These are phyloP conservation scores for Micoletzkya japonica DNA, from an alignment of 2,888 invertebrate species.

Conservation along the genomic window DNA sequence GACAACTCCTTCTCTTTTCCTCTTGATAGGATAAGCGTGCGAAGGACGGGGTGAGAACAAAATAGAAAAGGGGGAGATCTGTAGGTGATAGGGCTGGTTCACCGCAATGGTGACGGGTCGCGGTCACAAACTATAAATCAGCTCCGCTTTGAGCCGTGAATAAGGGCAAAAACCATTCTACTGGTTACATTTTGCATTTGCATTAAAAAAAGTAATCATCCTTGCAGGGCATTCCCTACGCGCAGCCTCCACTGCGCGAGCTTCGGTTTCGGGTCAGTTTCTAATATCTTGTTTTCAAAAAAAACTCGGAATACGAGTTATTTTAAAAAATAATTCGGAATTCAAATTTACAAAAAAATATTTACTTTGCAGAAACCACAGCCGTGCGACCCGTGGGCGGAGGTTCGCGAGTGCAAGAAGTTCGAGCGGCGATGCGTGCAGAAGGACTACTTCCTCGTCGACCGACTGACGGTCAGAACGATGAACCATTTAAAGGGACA, in stretches of 20 bases:
- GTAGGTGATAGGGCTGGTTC: too few relatives aligned
- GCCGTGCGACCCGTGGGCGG: constrained; percentile 37
- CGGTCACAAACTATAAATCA: too few relatives aligned
- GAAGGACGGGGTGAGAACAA: too few relatives aligned
- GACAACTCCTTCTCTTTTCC: too few relatives aligned
- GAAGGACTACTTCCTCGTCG: constrained; percentile 32
- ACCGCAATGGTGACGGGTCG: too few relatives aligned
- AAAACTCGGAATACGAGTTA: not conserved
- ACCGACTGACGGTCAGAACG: constrained; percentile 16
- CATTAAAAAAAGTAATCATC: too few relatives aligned
- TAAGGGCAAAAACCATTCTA: too few relatives aligned
- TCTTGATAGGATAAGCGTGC: too few relatives aligned
- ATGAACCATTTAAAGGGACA: too few relatives aligned
- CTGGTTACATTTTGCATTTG: too few relatives aligned
- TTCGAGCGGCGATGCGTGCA: constrained; percentile 43
- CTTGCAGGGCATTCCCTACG: constrained; percentile 48
- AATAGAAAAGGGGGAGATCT: too few relatives aligned
- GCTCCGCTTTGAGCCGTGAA: too few relatives aligned
- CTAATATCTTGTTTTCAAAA: constrained; percentile 12
- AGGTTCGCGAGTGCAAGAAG: constrained; percentile 36
- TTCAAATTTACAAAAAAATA: not conserved
- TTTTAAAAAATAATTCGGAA: not conserved
- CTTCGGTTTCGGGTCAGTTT: constrained; percentile 40
- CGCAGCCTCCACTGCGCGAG: constrained; percentile 36
- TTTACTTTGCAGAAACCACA: constrained; percentile 36